Conservation (phyloP, 2,888 invertebrate genomes). For the Sicus ferrugineus region DNA sequence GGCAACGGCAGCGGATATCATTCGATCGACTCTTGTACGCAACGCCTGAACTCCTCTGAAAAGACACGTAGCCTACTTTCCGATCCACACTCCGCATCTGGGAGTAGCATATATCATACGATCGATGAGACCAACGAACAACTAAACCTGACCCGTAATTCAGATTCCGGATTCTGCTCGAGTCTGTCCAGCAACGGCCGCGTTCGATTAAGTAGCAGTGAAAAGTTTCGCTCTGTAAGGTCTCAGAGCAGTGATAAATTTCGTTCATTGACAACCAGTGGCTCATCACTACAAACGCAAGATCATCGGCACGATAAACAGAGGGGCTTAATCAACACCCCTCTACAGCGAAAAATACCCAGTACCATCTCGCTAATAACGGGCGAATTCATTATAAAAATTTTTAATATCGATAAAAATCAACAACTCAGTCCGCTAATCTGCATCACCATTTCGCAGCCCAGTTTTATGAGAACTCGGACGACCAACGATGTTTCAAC, state of each 20-base stretch:
- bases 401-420: conserved; percentile 47
- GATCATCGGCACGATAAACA: not conserved
- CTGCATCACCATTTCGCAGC: conserved; percentile 55
- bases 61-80: not conserved
- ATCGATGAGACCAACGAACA: conserved; percentile 44
- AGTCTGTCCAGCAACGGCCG: conserved; percentile 20
- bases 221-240: conserved; percentile 9
- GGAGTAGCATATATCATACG: conserved; percentile 37
- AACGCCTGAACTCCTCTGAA: not conserved
- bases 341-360: conserved; percentile 45
- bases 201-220: not conserved
- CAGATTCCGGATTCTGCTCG: conserved; percentile 45
- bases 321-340: not conserved
- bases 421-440: conserved; percentile 48
- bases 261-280: not conserved
- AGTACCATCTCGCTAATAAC: conserved; percentile 60
- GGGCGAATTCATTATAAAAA: conserved; percentile 56
- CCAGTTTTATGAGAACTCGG: conserved; percentile 59
- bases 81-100: not conserved
- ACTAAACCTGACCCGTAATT: conserved; percentile 31
- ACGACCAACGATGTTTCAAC: conserved; percentile 52
- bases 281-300: not conserved
- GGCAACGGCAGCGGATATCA: no score
- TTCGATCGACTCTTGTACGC: not conserved
- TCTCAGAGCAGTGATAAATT: no score